Evolutionary conservation across 92 coral and sea anemone species (phyloP), one percentile per base, ranked within the genome.

Genomic region (Palythoa grandiflora): DNA sequence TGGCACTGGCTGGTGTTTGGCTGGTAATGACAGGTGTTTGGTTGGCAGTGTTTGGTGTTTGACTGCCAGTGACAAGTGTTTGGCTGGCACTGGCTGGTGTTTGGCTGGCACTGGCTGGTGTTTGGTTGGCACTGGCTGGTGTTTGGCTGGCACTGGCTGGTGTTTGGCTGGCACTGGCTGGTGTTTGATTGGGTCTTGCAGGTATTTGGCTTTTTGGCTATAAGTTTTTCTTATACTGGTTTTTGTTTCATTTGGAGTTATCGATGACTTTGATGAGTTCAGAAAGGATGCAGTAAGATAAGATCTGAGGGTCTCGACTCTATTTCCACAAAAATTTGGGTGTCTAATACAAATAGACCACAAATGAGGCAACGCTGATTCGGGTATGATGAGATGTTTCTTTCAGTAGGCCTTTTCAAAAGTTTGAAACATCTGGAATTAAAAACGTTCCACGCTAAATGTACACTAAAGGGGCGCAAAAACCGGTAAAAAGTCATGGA

Each of bases 311-410:
- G 65, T 21, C 70, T 88, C 70, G 3, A 72, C 74, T 48, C 39
- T 71, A 20, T 88, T 55, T 52, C 80, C 55, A 37, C 55, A 50
- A 28, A 84, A 68, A 71, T 44, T 44, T 68, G 75, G 86, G 73
- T 88, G 72, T 54, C 80, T 78, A 36, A 88, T 38, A 14, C 44
- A 71, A 71, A 40, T 79, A 70, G 60, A 70, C 70, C 6, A 88
- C 86, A 88, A 88, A 79, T 75, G 87, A 80, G 20, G 92, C 89
- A 78, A 84, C 85, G 47, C 92, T 85, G 35, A 85, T 19, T 17
- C 50, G 40, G 80, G 63, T 75, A 35, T 51, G 38, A 75, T 17
- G 35, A 16, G 44, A 2, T 21, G 2, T 35, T 75, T 20, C 63
- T 50, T 17, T 75, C 38, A 6, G 39, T 1, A 75, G 63, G 35